Evolutionary conservation across 2,888 invertebrate species (phyloP).

Genomic region (Tetanocera ferruginea): DNA sequence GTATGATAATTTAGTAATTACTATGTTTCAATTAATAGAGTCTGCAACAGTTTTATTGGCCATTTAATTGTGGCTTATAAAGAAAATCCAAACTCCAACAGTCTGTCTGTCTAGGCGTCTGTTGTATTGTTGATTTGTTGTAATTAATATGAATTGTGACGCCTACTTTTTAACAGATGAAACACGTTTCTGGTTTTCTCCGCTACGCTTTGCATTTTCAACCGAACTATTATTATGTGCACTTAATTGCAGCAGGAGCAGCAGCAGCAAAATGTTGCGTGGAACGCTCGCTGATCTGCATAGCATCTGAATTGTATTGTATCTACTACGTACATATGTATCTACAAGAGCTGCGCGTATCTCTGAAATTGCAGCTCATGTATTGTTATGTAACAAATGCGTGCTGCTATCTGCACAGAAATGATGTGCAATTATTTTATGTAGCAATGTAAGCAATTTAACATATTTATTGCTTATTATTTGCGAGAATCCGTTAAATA

Average conservation of each 20-base stretch:
- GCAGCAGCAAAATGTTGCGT: constrained; percentile 18
- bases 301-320: not conserved
- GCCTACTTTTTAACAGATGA: constrained; percentile 13
- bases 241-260: constrained; percentile 19
- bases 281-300: constrained; percentile 3
- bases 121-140: not conserved
- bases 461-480: too few relatives aligned
- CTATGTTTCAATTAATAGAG: not conserved
- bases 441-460: constrained; percentile 3
- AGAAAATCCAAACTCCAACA: not conserved
- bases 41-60: not conserved
- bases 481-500: too few relatives aligned
- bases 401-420: constrained; percentile 7
- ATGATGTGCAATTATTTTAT: constrained; percentile 13
- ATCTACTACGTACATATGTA: not conserved
- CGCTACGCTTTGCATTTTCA: not conserved
- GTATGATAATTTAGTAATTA: constrained; percentile 10
- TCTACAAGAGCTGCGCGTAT: not conserved
- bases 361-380: constrained; percentile 1
- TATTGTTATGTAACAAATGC: constrained; percentile 13
- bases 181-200: not conserved
- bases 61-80: not conserved
- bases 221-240: constrained; percentile 3
- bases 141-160: not conserved
- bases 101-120: not conserved